These are phyloP conservation scores for Pangasius macronema DNA, from an alignment of 2,797 vertebrate genomes.

Conservation along the genomic window DNA sequence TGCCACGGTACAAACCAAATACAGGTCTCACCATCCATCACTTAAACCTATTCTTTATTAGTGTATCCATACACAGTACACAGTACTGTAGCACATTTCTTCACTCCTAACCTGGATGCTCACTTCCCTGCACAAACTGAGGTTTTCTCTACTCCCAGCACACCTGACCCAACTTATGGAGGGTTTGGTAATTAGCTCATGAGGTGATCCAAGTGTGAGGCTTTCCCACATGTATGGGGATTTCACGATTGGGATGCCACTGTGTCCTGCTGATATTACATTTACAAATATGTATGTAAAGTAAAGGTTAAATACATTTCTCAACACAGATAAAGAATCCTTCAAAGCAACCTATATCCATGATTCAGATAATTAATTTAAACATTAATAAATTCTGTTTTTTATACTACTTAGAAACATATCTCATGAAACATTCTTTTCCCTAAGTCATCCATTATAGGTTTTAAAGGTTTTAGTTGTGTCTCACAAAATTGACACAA, in stretches of 20 bases:
- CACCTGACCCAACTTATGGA: background rate
- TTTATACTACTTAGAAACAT: background rate
- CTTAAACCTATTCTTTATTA: background rate
- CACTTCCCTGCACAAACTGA: background rate
- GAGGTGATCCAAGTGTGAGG: background rate
- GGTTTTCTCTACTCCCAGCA: background rate
- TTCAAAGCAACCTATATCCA: background rate
- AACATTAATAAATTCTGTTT: background rate
- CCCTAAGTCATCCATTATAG: background rate
- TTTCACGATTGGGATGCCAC: background rate
- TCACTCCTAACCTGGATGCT: background rate
- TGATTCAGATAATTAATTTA: background rate
- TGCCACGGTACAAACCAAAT: background rate
- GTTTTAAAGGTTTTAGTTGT: background rate
- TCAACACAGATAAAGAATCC: background rate
- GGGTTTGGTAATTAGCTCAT: background rate
- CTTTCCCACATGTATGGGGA: background rate
- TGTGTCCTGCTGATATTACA: background rate
- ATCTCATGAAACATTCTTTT: background rate
- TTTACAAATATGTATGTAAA: background rate
- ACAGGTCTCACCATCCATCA: background rate
- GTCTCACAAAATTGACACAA: background rate
- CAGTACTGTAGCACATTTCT: background rate
- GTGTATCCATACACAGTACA: background rate
- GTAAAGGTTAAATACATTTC: background rate